Percentiles rank a stretch among this genome's conserved stretches.
These are phyloP conservation scores for Euschistus heros DNA, from an alignment of 1,140 invertebrate species.

Conservation along the genomic window DNA sequence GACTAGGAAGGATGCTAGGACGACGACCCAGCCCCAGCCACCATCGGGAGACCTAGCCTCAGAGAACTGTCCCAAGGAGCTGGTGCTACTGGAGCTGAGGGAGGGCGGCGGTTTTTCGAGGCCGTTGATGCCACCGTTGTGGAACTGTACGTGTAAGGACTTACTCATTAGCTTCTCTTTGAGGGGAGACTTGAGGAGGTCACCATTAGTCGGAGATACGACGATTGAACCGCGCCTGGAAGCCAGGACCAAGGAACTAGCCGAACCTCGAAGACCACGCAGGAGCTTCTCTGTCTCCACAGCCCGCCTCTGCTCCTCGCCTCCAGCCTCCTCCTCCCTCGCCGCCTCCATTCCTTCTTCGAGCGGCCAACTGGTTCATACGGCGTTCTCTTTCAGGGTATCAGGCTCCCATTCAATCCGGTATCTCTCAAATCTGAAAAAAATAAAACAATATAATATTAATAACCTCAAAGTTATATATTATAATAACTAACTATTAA, in stretches of 20 bases:
- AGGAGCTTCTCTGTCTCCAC: background rate
- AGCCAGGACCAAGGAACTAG: conserved; percentile 17
- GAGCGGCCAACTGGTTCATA: background rate
- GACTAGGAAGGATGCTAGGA: conserved; percentile 76
- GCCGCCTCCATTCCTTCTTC: background rate
- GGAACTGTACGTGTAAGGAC: conserved; percentile 22
- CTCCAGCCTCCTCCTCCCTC: background rate
- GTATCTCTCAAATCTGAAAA: no score
- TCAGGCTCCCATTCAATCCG: background rate
- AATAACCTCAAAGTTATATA: no score
- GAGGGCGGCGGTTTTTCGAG: conserved; percentile 7
- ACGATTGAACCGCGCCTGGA: conserved; percentile 27
- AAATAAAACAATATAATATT: no score
- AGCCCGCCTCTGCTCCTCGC: background rate
- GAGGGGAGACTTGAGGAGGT: conserved; percentile 5
- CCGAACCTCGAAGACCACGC: background rate
- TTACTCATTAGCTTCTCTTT: conserved; percentile 17
- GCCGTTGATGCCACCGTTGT: conserved; percentile 9
- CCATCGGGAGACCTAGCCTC: conserved; percentile 60
- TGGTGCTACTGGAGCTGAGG: conserved; percentile 13
- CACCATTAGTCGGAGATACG: conserved; percentile 25
- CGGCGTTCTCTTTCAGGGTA: background rate
- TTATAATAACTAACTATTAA: no score
- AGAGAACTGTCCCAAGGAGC: conserved; percentile 32
- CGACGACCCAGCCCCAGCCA: conserved; percentile 53